These are phyloP conservation scores for Cyphomyrus plagiostoma DNA, from an alignment of 2,113 vertebrate genomes.

Conservation along the genomic window DNA sequence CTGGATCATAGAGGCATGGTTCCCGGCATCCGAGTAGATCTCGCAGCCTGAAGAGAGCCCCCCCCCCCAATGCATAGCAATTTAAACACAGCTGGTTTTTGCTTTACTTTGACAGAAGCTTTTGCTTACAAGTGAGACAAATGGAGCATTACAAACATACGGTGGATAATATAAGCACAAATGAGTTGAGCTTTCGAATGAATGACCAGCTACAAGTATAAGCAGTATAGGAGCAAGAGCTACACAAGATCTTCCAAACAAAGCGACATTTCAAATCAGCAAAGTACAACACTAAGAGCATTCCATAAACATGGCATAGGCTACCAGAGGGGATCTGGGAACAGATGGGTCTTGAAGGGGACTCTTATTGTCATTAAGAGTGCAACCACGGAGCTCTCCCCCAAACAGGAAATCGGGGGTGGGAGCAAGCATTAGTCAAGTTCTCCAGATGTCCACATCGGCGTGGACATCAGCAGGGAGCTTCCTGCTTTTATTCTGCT, in stretches of 20 bases:
- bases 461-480: background rate
- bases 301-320: background rate
- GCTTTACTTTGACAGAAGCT: background rate
- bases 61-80: background rate
- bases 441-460: background rate
- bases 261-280: background rate
- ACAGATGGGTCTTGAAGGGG: background rate
- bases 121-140: background rate
- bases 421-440: background rate
- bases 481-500: background rate
- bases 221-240: background rate
- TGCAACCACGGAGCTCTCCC: background rate
- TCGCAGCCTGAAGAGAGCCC: slow-evolving; percentile 71
- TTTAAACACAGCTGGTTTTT: background rate
- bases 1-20: slow-evolving; percentile 96
- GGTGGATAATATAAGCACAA: background rate
- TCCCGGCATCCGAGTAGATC: slow-evolving; percentile 93
- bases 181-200: background rate
- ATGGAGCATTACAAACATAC: background rate
- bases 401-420: background rate
- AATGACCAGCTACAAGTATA: background rate
- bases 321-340: background rate
- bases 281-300: background rate
- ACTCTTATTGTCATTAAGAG: background rate
- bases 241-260: background rate